A percentile compares a stretch with the other conserved stretches of the same genome.
Evolutionary conservation across 2,797 vertebrate species (phyloP).

Genomic region (Neopelma chrysocephalum): DNA sequence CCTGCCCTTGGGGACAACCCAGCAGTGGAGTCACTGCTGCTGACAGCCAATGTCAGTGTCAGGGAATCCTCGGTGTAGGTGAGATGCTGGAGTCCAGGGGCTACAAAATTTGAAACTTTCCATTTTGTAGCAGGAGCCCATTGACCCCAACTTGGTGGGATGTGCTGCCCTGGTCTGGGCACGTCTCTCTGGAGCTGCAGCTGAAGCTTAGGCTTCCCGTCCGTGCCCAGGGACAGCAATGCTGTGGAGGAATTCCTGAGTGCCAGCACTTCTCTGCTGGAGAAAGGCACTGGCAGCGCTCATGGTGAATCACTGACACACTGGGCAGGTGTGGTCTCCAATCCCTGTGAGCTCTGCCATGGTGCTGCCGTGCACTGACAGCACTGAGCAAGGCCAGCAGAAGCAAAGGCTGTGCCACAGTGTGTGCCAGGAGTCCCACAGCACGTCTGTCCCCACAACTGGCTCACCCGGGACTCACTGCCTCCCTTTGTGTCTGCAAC

Average conservation of each 20-base stretch:
- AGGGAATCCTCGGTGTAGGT: neutral
- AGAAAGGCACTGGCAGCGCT: rapidly evolving
- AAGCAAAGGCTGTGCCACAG: neutral
- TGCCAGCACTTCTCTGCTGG: neutral
- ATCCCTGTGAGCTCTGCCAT: neutral
- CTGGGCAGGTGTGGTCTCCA: neutral
- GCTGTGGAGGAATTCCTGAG: neutral
- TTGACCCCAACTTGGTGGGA: neutral
- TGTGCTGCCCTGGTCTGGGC: neutral
- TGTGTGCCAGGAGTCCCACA: neutral
- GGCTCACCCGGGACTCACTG: neutral
- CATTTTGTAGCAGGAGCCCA: neutral
- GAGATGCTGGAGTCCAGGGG: neutral
- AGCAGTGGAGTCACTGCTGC: neutral
- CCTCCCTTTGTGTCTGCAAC: neutral
- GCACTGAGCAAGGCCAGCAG: neutral
- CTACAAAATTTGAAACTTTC: neutral
- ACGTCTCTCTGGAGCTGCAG: rapidly evolving
- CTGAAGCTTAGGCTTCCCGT: neutral
- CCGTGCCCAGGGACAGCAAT: neutral
- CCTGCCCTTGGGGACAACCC: neutral
- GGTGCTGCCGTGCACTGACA: rapidly evolving
- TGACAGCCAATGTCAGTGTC: rapidly evolving
- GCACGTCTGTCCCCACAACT: rapidly evolving
- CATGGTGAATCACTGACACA: rapidly evolving